phyloP scores from a whole-genome alignment of 2,888 invertebrate genomes.

The Ditula angustiorana region DNA sequence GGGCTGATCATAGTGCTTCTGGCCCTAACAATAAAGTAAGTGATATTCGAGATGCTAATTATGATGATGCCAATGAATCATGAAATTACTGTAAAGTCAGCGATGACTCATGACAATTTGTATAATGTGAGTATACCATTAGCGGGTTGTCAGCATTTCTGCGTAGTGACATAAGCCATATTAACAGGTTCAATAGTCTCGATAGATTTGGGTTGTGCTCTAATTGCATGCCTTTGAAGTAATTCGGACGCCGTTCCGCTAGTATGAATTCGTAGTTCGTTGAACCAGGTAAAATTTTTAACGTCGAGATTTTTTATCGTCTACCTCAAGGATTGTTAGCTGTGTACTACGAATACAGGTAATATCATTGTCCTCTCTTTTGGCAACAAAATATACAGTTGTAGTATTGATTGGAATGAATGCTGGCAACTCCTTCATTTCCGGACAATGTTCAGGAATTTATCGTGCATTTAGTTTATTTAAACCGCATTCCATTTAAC shows the following conservation, averaged over 20 bases:
- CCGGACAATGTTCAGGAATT: background rate
- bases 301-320: slow-evolving; percentile 30
- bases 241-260: slow-evolving; percentile 12
- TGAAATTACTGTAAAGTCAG: background rate
- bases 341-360: slow-evolving; percentile 30
- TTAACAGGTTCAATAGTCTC: slow-evolving; percentile 16
- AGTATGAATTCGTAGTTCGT: slow-evolving; percentile 14
- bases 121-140: background rate
- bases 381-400: background rate
- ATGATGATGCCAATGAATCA: slow-evolving; percentile 25
- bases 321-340: slow-evolving; percentile 20
- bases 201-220: slow-evolving; percentile 6
- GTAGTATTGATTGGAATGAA: slow-evolving; percentile 1
- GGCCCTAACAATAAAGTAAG: slow-evolving; percentile 93
- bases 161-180: slow-evolving; percentile 3
- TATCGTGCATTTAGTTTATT: background rate
- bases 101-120: slow-evolving; percentile 27
- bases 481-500: too few relatives aligned
- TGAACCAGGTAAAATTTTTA: slow-evolving; percentile 34
- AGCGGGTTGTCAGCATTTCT: slow-evolving; percentile 21
- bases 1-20: slow-evolving; percentile 92
- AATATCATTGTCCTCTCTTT: slow-evolving; percentile 20
- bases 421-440: background rate
- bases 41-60: slow-evolving; percentile 45
- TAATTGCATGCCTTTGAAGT: slow-evolving; percentile 17